Evolutionary conservation across 2,797 vertebrate species (phyloP).

Genomic region (Crocodylus rhombifer): DNA sequence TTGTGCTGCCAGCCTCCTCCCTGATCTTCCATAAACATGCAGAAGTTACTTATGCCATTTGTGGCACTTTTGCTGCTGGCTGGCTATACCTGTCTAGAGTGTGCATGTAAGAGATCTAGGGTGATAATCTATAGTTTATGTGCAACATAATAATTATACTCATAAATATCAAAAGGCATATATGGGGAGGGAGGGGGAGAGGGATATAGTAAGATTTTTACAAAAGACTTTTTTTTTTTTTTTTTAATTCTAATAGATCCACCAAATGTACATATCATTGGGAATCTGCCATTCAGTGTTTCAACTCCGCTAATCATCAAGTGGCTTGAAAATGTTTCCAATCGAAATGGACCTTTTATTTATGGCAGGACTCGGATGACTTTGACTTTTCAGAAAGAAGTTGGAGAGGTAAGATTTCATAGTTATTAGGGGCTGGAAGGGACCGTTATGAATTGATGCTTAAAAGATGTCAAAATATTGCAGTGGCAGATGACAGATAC

Average conservation of each 20-base stretch:
- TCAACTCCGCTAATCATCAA: slow-evolving; percentile 94
- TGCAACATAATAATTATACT: neutral
- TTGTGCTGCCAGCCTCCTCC: too few species aligned
- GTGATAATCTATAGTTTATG: neutral
- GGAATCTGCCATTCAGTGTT: slow-evolving; percentile 96
- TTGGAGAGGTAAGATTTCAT: slow-evolving; percentile 87
- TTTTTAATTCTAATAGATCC: slow-evolving; percentile 82
- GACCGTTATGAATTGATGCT: slow-evolving; percentile 28
- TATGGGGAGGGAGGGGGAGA: too few species aligned
- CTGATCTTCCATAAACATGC: too few species aligned
- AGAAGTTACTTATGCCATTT: too few species aligned
- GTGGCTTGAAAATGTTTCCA: slow-evolving; percentile 91
- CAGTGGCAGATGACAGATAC: neutral
- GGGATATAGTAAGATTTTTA: neutral
- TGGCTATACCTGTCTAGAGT: neutral
- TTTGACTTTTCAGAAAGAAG: slow-evolving; percentile 97
- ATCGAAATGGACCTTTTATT: slow-evolving; percentile 88
- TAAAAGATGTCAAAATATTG: neutral
- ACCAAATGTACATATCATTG: slow-evolving; percentile 94
- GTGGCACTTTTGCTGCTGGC: too few species aligned
- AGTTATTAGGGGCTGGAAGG: neutral
- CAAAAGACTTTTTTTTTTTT: neutral
- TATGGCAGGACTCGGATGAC: slow-evolving; percentile 94
- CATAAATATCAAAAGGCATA: too few species aligned
- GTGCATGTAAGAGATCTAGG: neutral